phyloP scores from a whole-genome alignment of 2,888 invertebrate genomes.

The Drosophila cognata region DNA sequence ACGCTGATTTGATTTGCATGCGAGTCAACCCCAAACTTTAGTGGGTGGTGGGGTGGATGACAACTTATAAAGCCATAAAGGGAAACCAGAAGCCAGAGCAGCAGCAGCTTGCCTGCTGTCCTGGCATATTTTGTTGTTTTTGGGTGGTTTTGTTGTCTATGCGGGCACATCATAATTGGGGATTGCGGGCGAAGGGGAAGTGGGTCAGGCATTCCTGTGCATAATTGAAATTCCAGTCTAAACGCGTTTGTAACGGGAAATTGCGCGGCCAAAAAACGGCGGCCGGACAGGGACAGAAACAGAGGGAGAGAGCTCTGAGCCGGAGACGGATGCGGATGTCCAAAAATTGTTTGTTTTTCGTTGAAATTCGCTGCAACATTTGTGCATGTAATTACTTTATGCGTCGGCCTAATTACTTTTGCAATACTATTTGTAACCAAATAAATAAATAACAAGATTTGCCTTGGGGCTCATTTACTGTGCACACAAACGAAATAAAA shows the following conservation, averaged over 20 bases:
- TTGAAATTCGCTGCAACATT: slow-evolving; percentile 21
- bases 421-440: slow-evolving; percentile 48
- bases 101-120: slow-evolving; percentile 29
- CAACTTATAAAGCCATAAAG: slow-evolving; percentile 55
- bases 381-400: slow-evolving; percentile 22
- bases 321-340: slow-evolving; percentile 54
- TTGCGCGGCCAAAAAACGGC: slow-evolving; percentile 70
- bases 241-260: slow-evolving; percentile 78
- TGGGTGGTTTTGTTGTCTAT: slow-evolving; percentile 30
- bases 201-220: slow-evolving; percentile 69
- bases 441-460: slow-evolving; percentile 38
- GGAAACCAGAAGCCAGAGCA: slow-evolving; percentile 8
- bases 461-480: slow-evolving; percentile 37
- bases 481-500: neutral
- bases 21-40: slow-evolving; percentile 33
- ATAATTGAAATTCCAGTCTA: slow-evolving; percentile 79
- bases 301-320: slow-evolving; percentile 23
- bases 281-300: slow-evolving; percentile 11
- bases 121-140: slow-evolving; percentile 56
- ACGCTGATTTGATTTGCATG: slow-evolving; percentile 61
- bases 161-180: slow-evolving; percentile 69
- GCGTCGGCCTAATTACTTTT: slow-evolving; percentile 30
- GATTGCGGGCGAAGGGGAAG: slow-evolving; percentile 3
- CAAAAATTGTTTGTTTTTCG: slow-evolving; percentile 40
- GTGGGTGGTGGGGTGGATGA: neutral